Conservation (phyloP, 2,113 vertebrate species). For the Laterallus jamaicensis region DNA sequence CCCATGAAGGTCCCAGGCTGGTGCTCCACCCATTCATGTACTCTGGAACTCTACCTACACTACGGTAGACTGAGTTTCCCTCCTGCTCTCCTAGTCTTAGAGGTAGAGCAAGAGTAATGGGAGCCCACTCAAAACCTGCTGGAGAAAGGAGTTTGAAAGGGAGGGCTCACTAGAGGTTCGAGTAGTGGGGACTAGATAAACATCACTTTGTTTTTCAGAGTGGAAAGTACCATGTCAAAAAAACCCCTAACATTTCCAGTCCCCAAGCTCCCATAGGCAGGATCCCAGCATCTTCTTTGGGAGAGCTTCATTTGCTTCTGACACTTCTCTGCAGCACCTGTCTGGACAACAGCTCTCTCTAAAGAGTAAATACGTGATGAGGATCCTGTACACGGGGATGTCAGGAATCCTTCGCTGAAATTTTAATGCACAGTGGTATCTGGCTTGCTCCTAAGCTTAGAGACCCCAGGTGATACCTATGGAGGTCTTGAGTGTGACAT, state of each 20-base stretch:
- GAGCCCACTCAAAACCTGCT: neutral
- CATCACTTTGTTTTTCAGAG: neutral
- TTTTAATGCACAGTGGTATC: conserved; percentile 32
- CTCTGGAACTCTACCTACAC: neutral
- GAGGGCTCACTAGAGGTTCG: neutral
- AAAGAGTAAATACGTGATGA: neutral
- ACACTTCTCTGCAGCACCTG: neutral
- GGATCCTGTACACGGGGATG: neutral
- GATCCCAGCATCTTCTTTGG: neutral
- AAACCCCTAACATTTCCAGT: neutral
- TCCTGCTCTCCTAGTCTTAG: neutral
- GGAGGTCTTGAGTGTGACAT: neutral
- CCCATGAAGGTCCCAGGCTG: neutral
- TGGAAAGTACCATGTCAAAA: neutral
- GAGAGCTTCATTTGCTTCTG: neutral
- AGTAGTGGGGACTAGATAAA: neutral
- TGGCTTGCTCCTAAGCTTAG: neutral
- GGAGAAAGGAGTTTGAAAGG: neutral
- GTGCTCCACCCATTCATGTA: neutral
- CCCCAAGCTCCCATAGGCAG: neutral
- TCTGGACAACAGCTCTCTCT: neutral
- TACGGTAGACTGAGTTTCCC: neutral
- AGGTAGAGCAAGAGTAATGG: neutral
- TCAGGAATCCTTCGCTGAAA: conserved; percentile 6
- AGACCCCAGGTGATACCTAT: neutral